These are phyloP conservation scores for Muntiacus muntjak DNA, from an alignment of 2,113 vertebrate species.

Conservation along the genomic window DNA sequence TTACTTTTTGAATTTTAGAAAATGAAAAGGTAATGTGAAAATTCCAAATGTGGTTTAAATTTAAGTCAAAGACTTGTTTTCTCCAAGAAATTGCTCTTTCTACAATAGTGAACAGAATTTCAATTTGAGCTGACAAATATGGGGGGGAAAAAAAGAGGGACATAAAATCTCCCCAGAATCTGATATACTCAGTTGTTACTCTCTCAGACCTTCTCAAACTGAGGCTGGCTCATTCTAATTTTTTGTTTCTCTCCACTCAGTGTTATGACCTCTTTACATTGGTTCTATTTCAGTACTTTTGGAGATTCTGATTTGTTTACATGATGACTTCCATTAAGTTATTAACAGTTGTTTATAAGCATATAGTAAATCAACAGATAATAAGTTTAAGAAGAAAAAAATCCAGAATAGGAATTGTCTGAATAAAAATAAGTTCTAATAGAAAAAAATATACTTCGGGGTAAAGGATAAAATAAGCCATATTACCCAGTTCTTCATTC, in stretches of 20 bases:
- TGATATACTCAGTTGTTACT: neutral
- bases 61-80: constrained; percentile 48
- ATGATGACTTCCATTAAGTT: constrained; percentile 5
- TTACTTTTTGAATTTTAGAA: constrained; percentile 20
- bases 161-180: neutral
- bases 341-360: constrained; percentile 1
- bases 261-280: neutral
- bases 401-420: neutral
- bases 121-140: constrained; percentile 20
- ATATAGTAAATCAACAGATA: constrained; percentile 6
- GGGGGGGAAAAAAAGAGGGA: neutral
- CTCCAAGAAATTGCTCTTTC: constrained; percentile 40
- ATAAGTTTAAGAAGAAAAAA: neutral
- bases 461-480: neutral
- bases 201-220: neutral
- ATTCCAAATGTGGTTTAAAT: constrained; percentile 40
- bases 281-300: constrained; percentile 15
- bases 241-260: neutral
- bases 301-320: constrained; percentile 30
- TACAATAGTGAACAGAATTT: constrained; percentile 39
- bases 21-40: constrained; percentile 46
- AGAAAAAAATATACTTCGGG: neutral
- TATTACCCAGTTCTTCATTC: neutral
- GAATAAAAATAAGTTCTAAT: neutral
- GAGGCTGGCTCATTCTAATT: neutral